These are phyloP conservation scores for Marmota monax DNA, from an alignment of 2,113 vertebrate genomes.

Conservation along the genomic window DNA sequence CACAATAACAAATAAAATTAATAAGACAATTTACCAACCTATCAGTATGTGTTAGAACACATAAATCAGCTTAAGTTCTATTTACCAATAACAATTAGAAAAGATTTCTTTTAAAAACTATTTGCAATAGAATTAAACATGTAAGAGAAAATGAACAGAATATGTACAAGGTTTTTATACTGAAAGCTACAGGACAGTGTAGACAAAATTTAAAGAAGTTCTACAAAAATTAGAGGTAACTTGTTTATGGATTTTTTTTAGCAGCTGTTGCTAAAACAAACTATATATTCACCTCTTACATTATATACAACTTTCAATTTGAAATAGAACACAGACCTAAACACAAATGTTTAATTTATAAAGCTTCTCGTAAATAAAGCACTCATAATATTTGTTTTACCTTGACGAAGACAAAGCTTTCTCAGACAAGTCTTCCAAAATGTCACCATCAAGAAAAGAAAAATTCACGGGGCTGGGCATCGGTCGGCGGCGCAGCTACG, in stretches of 20 bases:
- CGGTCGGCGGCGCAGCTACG: too few species aligned
- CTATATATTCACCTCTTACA: background rate
- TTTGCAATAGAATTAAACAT: background rate
- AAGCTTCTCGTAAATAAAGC: background rate
- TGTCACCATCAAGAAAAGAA: background rate
- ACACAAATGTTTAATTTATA: background rate
- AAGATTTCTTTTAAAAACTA: background rate
- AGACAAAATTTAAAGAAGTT: background rate
- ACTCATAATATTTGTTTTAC: background rate
- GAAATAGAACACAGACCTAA: background rate
- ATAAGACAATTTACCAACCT: background rate
- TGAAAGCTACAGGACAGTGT: background rate
- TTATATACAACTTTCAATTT: background rate
- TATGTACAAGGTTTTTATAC: background rate
- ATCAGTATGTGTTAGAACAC: background rate
- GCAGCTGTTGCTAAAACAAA: background rate
- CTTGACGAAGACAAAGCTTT: background rate
- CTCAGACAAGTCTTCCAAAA: background rate
- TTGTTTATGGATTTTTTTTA: background rate
- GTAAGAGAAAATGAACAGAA: background rate
- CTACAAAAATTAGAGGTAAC: background rate
- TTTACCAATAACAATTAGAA: background rate
- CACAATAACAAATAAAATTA: conserved; percentile 18
- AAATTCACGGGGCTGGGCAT: background rate
- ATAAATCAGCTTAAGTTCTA: background rate